Percentiles rank a stretch among this genome's conserved stretches.
phyloP scores from a whole-genome alignment of 2,888 invertebrate species.

The Lamellibrachia satsuma region DNA sequence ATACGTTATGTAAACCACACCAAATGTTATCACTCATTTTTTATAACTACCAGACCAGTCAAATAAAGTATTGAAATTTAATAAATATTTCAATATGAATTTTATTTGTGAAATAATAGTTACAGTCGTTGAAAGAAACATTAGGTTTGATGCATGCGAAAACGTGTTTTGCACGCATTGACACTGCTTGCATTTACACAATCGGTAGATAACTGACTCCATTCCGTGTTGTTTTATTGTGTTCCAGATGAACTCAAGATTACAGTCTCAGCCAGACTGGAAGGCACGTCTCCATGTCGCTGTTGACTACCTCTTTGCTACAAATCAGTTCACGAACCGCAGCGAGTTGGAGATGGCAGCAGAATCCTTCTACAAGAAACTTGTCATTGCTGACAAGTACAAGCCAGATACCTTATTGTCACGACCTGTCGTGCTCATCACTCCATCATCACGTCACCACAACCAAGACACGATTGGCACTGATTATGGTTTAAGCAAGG shows the following conservation, averaged over 20 bases:
- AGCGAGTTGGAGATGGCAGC: constrained; percentile 78
- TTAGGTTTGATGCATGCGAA: too few species aligned
- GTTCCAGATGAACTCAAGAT: constrained; percentile 48
- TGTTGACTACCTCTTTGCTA: constrained; percentile 72
- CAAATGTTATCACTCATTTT: too few species aligned
- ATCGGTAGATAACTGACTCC: too few species aligned
- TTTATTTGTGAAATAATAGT: too few species aligned
- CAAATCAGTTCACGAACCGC: constrained; percentile 64
- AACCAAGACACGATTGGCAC: constrained; percentile 76
- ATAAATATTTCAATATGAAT: too few species aligned
- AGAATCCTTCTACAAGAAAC: constrained; percentile 81
- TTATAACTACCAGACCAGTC: too few species aligned
- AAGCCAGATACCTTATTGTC: constrained; percentile 73
- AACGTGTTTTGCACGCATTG: too few species aligned
- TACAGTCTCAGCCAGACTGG: constrained; percentile 70
- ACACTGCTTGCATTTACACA: too few species aligned
- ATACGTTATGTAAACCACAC: too few species aligned
- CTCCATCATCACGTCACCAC: constrained; percentile 81
- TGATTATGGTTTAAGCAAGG: constrained; percentile 89
- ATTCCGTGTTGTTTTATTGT: background rate
- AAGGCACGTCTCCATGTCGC: constrained; percentile 72
- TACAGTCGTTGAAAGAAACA: too few species aligned
- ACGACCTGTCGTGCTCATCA: constrained; percentile 77
- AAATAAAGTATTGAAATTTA: too few species aligned
- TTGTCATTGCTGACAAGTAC: constrained; percentile 82